These are phyloP conservation scores for Microcebus ravelobensis DNA, from an alignment of 2,113 vertebrate genomes.

Conservation along the genomic window DNA sequence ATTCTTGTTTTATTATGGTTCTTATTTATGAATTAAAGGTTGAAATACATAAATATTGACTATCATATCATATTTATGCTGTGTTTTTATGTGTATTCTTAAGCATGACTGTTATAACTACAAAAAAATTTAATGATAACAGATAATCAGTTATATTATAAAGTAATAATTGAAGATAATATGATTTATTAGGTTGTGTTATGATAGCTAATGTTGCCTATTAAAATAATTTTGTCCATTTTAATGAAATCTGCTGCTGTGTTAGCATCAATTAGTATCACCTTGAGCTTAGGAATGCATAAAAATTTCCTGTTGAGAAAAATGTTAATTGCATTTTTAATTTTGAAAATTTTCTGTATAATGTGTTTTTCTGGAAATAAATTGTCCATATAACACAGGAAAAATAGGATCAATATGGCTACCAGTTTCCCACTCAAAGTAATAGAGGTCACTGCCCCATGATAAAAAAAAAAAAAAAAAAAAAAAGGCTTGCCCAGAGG, in stretches of 20 bases:
- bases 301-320: not conserved
- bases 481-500: not conserved
- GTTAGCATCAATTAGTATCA: not conserved
- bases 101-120: not conserved
- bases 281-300: not conserved
- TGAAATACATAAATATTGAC: constrained; percentile 30
- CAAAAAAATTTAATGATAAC: not conserved
- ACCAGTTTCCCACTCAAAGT: not conserved
- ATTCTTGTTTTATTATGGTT: not conserved
- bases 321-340: not conserved
- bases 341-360: not conserved
- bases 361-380: not conserved
- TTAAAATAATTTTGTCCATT: constrained; percentile 23
- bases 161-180: constrained; percentile 32
- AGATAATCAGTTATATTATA: not conserved
- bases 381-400: not conserved
- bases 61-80: not conserved
- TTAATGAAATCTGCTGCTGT: not conserved
- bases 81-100: not conserved
- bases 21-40: constrained; percentile 20
- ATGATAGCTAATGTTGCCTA: not conserved
- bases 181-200: not conserved
- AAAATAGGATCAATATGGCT: not conserved
- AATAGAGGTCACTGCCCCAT: not conserved
- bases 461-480: not conserved